These are phyloP conservation scores for Channa maculata DNA, from an alignment of 2,113 vertebrate species.

Conservation along the genomic window DNA sequence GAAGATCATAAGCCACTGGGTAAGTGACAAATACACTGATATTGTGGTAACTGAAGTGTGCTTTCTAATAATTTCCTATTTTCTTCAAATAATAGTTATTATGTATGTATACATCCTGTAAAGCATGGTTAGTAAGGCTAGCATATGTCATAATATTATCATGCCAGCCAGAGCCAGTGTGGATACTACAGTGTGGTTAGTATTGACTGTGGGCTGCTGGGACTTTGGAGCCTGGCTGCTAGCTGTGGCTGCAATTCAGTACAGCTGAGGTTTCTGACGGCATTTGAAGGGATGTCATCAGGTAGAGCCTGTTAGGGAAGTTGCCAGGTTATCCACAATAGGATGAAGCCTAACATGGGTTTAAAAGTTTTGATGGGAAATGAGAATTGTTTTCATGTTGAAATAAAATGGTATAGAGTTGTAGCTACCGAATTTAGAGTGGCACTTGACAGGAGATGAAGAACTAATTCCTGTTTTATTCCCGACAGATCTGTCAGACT, in stretches of 20 bases:
- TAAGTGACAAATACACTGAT: constrained; percentile 78
- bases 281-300: constrained; percentile 46
- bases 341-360: constrained; percentile 6
- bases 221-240: constrained; percentile 56
- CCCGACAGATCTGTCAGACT: constrained; percentile 94
- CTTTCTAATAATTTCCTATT: not conserved
- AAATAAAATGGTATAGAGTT: not conserved
- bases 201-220: constrained; percentile 75
- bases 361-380: constrained; percentile 22
- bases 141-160: constrained; percentile 84
- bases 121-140: constrained; percentile 62
- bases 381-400: not conserved
- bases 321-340: constrained; percentile 21
- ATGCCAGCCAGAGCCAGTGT: constrained; percentile 82
- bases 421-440: not conserved
- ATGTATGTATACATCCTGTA: not conserved
- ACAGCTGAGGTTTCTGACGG: constrained; percentile 45
- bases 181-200: constrained; percentile 70
- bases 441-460: not conserved
- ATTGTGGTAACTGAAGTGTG: not conserved
- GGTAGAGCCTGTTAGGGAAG: constrained; percentile 29
- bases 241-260: constrained; percentile 37
- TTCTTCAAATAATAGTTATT: constrained; percentile 19
- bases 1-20: constrained; percentile 99
- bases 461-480: constrained; percentile 46